Conservation (phyloP, 2,113 vertebrate genomes). For the Apteryx owenii region DNA sequence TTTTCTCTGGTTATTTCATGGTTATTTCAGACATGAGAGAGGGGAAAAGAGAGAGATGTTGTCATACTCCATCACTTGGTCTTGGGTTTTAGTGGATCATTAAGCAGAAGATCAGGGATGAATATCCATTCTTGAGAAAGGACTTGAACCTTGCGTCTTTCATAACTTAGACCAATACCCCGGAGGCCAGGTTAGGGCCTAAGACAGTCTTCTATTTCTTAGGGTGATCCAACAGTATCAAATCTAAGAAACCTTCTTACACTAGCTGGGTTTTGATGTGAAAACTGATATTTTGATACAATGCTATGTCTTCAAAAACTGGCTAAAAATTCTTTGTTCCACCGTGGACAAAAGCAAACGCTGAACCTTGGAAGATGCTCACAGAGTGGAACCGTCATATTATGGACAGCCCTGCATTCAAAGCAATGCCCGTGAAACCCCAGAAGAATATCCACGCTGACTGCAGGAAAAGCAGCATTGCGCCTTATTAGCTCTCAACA, state of each 20-base stretch:
- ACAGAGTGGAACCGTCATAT: background rate
- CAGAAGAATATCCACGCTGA: background rate
- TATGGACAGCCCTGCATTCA: background rate
- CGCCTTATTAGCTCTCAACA: conserved; percentile 22
- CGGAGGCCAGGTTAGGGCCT: background rate
- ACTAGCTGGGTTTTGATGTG: background rate
- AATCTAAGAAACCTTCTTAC: background rate
- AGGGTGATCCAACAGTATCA: background rate
- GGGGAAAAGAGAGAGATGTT: background rate
- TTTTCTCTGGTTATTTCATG: background rate
- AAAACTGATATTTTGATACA: background rate
- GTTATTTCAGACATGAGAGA: background rate
- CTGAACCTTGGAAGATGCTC: background rate
- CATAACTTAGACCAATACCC: background rate
- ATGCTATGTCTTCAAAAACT: accelerated
- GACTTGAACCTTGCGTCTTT: background rate
- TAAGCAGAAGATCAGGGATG: background rate
- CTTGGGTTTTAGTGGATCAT: background rate
- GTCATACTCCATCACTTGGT: background rate
- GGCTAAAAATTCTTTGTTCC: background rate
- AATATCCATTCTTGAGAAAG: background rate
- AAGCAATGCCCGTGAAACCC: background rate
- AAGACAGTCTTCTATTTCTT: background rate
- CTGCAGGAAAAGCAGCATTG: background rate
- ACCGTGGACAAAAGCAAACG: background rate